Conservation (phyloP, 2,113 vertebrate species). For the Echinops telfairi region DNA sequence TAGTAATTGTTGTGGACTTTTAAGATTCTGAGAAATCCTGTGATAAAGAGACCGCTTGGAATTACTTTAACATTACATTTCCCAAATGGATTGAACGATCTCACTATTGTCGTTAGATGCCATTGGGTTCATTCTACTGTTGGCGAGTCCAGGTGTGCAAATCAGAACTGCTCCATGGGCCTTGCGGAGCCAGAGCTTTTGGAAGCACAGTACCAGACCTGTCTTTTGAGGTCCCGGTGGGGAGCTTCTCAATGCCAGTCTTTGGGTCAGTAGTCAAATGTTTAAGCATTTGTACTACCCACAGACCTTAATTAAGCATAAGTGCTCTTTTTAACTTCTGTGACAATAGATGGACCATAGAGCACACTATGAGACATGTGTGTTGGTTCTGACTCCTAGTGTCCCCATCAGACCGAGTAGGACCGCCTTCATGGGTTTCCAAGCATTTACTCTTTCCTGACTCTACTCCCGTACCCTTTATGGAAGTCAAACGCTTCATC, state of each 20-base stretch:
- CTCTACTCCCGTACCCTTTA: too few species aligned
- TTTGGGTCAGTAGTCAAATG: not conserved
- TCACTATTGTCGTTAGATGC: not conserved
- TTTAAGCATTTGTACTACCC: not conserved
- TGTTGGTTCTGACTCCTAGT: too few species aligned
- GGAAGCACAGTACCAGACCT: not conserved
- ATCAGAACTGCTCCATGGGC: not conserved
- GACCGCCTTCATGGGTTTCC: too few species aligned
- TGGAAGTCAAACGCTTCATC: too few species aligned
- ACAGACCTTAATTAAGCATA: not conserved
- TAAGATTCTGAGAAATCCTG: conserved; percentile 6
- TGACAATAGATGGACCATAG: too few species aligned
- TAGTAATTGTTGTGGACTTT: not conserved
- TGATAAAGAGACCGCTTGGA: not conserved
- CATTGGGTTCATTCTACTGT: not conserved
- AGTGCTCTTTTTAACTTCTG: not conserved
- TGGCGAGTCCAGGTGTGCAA: not conserved
- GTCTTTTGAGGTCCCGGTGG: not conserved
- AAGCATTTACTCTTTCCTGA: too few species aligned
- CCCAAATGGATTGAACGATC: not conserved
- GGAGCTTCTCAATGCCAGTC: not conserved
- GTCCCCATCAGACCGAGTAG: too few species aligned
- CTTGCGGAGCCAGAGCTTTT: not conserved
- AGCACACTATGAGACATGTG: too few species aligned
- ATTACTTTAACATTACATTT: conserved; percentile 51